These are phyloP conservation scores for Xenus cinereus DNA, from an alignment of 2,113 vertebrate genomes.

Conservation along the genomic window DNA sequence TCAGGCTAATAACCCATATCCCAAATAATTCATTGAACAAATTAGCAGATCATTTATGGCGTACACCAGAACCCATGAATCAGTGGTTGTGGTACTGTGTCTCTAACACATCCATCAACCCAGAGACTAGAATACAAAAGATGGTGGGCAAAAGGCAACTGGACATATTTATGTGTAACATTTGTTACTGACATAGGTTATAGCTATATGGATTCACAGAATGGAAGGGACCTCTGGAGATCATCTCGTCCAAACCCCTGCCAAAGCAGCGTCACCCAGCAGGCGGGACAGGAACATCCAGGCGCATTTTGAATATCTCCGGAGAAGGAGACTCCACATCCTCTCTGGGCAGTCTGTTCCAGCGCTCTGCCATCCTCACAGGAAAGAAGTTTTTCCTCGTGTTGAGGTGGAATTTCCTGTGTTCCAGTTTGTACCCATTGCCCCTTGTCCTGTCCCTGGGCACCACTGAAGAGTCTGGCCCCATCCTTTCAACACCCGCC, in stretches of 20 bases:
- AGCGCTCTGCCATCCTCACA: neutral
- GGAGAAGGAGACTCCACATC: neutral
- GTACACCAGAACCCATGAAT: neutral
- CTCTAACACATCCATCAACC: fast-evolving
- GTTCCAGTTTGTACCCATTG: neutral
- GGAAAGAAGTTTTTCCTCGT: neutral
- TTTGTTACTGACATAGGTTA: neutral
- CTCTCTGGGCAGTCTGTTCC: neutral
- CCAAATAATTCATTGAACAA: neutral
- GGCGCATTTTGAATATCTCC: neutral
- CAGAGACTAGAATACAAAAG: neutral
- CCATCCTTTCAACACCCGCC: neutral
- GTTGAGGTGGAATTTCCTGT: neutral
- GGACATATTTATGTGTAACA: fast-evolving
- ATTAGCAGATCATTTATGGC: neutral
- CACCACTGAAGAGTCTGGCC: neutral
- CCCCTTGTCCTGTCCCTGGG: neutral
- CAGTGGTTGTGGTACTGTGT: fast-evolving
- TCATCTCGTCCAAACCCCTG: neutral
- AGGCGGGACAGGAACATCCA: neutral
- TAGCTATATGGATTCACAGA: neutral
- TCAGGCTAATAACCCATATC: neutral
- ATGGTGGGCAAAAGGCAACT: neutral
- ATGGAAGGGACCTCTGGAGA: neutral
- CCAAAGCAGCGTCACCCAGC: neutral